Conservation (phyloP, 2,888 invertebrate species). For the Saturnia japonica region DNA sequence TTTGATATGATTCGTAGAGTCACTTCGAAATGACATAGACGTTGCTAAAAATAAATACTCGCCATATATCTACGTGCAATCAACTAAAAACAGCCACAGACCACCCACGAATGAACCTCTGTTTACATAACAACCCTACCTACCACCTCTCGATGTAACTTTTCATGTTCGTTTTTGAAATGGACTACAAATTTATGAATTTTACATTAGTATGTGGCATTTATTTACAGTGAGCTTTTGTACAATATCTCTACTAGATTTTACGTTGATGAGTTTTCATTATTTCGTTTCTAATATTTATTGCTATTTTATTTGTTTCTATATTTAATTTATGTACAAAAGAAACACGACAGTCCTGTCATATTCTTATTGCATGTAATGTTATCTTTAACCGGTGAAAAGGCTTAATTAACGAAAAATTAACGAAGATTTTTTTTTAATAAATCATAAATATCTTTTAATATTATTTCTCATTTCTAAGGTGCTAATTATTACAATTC, state of each 20-base stretch:
- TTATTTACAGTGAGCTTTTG: not conserved
- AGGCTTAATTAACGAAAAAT: no score
- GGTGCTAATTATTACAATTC: no score
- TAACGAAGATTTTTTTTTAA: no score
- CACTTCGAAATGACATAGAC: not conserved
- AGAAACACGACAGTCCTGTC: no score
- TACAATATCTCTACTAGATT: not conserved
- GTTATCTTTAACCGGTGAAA: no score
- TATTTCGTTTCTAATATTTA: not conserved
- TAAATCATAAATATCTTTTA: no score
- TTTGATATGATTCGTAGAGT: not conserved
- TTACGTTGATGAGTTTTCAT: slow-evolving; percentile 11
- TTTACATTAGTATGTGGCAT: not conserved
- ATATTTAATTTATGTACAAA: no score
- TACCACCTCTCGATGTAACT: not conserved
- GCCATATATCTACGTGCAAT: not conserved
- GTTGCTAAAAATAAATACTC: not conserved
- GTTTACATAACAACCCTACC: not conserved
- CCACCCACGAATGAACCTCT: not conserved
- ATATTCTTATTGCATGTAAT: no score
- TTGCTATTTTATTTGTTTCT: no score
- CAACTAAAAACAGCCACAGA: slow-evolving; percentile 2
- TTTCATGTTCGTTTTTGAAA: slow-evolving; percentile 3
- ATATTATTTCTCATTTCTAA: no score
- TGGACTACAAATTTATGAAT: not conserved